Conservation (phyloP, 2,888 invertebrate genomes). For the Pantelozetes paolii region DNA sequence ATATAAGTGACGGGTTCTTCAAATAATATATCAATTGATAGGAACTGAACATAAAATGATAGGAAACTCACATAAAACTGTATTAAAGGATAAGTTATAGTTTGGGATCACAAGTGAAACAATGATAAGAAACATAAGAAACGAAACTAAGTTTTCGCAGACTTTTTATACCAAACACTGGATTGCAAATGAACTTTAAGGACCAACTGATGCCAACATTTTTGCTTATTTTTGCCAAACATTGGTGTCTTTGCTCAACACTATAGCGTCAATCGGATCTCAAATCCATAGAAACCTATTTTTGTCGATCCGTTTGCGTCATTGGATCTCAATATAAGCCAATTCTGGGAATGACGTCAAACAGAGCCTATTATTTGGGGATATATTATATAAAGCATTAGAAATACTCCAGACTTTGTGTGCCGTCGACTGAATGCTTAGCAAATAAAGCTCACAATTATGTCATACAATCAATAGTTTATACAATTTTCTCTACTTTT, state of each 20-base stretch:
- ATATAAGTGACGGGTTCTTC: no score
- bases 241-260: background rate
- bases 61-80: background rate
- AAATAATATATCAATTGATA: background rate
- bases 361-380: background rate
- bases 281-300: slow-evolving; percentile 29
- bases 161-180: slow-evolving; percentile 22
- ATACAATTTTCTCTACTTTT: no score
- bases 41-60: background rate
- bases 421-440: background rate
- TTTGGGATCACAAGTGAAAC: background rate
- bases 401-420: background rate
- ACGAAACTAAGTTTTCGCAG: background rate
- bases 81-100: no score
- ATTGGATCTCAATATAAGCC: background rate
- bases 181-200: background rate
- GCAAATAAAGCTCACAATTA: no score
- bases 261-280: background rate
- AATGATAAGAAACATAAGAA: slow-evolving; percentile 4
- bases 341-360: background rate
- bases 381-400: background rate
- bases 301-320: slow-evolving; percentile 25
- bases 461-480: no score
- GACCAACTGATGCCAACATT: slow-evolving; percentile 17
- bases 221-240: slow-evolving; percentile 10